These are phyloP conservation scores for Anguilla anguilla DNA, from an alignment of 2,797 vertebrate species.

Conservation along the genomic window DNA sequence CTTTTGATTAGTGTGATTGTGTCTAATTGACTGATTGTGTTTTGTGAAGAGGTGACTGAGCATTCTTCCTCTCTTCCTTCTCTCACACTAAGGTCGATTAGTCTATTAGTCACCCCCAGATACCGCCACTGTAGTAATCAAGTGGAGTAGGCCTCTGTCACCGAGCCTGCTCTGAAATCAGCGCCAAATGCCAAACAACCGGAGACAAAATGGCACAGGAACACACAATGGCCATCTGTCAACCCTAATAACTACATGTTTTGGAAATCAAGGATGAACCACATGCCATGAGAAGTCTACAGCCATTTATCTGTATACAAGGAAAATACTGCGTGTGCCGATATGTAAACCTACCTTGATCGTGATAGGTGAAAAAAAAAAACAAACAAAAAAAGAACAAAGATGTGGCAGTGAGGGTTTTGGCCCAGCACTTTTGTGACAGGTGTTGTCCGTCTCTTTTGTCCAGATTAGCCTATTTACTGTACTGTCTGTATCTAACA, in stretches of 20 bases:
- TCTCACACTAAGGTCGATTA: conserved; percentile 10
- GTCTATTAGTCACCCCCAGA: conserved; percentile 21
- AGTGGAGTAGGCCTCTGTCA: conserved; percentile 3
- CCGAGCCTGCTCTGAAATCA: not conserved
- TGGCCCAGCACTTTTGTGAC: too few relatives aligned
- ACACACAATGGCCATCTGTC: conserved; percentile 9
- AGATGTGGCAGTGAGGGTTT: too few relatives aligned
- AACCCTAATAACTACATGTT: not conserved
- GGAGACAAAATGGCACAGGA: not conserved
- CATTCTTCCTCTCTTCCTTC: conserved; percentile 8
- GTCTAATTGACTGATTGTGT: conserved; percentile 20
- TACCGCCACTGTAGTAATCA: conserved; percentile 23
- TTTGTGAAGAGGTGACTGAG: conserved; percentile 2
- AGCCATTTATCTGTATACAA: not conserved
- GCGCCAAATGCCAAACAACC: conserved; percentile 4
- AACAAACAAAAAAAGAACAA: too few relatives aligned
- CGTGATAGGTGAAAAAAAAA: too few relatives aligned
- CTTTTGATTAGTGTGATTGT: conserved; percentile 18
- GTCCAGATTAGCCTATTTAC: not conserved
- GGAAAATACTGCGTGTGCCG: not conserved
- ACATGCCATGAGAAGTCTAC: not conserved
- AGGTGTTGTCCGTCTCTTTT: not conserved
- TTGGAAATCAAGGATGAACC: not conserved
- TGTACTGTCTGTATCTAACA: not conserved
- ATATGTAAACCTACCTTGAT: too few relatives aligned